Base-by-base conservation (phyloP, 2,888 invertebrate genomes). In the Pristionchus mayeri region DNA sequence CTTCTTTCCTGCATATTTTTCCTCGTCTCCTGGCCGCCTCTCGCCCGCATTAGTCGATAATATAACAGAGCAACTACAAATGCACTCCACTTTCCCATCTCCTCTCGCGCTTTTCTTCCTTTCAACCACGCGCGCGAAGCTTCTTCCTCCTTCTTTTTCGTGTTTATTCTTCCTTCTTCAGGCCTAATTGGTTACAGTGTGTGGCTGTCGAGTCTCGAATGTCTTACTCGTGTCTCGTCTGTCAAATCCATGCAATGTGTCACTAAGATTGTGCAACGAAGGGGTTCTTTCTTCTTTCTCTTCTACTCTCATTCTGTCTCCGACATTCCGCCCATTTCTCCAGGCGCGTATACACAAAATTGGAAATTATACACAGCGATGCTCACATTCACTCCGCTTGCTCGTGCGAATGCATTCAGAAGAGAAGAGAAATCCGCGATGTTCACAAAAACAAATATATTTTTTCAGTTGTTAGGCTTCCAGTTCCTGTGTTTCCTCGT, bases 1-100 rank as follows among this genome's bases (percentile, higher is more conserved):
- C 71, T 71, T 71, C 71, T 40, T 71, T 71, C 71, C 71, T 71
- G 71, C 71, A 71, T 71, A 71, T 71, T 71, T 71, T 44, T 40
- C 40, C 71, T 63, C 34, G 7, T 63, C 37, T 71, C 37, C 50
- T 40, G 50, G 30, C 50, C 50, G 13, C n/a, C 11, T 76, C 76
- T 48, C 76, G 27, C 76, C 21, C 24, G 34, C 24, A 76, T 76
- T 50, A 48, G 71, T 71, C 71, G 71, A 71, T 71, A 71, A 24
- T 71, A 71, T 71, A 44, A 71, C 71, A 44, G 71, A 71, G 37
- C 24, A 44, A 71, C 71, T 71, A 71, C 71, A 71, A 71, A 44
- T 44, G 71, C n/a, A 71, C 40, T 71, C 40, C 37, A 24, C 21
- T 7, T 71, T n/a, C 24, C 71, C 71, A 21, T 6, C 13, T 7